These are phyloP conservation scores for Acridotheres tristis DNA, from an alignment of 2,797 vertebrate genomes.

Conservation along the genomic window DNA sequence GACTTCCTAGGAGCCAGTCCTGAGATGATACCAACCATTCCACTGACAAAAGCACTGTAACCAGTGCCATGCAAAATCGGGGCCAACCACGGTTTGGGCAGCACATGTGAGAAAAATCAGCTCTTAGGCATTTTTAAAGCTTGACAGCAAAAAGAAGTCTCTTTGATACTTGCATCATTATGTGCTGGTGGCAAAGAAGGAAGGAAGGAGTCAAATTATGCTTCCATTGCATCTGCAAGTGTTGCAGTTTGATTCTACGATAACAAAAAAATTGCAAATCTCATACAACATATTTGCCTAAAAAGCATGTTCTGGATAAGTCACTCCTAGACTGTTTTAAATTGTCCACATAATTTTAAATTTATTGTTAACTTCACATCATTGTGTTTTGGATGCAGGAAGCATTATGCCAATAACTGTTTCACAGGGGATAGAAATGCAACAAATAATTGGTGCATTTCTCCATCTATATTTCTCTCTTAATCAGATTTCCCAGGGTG, in stretches of 20 bases:
- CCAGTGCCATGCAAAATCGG: background rate
- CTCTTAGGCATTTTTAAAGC: background rate
- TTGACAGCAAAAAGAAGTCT: background rate
- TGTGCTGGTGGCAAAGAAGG: background rate
- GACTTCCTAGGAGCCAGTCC: background rate
- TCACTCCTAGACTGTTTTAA: background rate
- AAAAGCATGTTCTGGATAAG: background rate
- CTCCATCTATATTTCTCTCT: background rate
- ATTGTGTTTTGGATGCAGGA: background rate
- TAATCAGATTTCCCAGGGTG: background rate
- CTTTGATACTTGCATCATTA: background rate
- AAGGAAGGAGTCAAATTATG: background rate
- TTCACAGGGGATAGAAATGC: background rate
- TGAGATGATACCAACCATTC: background rate
- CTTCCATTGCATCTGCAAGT: background rate
- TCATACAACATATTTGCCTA: background rate
- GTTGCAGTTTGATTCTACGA: background rate
- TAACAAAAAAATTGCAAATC: background rate
- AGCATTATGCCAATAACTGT: background rate
- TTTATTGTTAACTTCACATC: background rate
- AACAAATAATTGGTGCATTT: background rate
- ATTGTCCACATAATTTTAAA: background rate
- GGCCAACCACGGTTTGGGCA: background rate
- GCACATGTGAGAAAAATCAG: constrained; percentile 15
- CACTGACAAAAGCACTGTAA: background rate